These are phyloP conservation scores for Tamias sibiricus DNA, from an alignment of 2,113 vertebrate genomes.

Conservation along the genomic window DNA sequence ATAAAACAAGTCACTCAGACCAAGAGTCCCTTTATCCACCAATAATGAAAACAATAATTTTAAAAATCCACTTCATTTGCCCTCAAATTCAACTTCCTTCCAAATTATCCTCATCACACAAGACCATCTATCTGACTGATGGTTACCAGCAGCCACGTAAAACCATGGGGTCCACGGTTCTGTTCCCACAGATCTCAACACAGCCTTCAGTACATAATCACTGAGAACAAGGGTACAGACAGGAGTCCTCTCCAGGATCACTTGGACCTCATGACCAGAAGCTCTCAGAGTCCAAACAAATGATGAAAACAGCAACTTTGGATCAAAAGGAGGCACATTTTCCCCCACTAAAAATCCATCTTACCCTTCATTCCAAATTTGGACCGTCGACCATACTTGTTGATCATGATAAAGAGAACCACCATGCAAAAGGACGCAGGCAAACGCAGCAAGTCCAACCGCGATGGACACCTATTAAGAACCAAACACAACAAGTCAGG, in stretches of 20 bases:
- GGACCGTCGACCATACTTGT: conserved; percentile 97
- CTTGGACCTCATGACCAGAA: no score
- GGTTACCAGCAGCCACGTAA: background rate
- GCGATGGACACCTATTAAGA: conserved; percentile 95
- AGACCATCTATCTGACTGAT: accelerated
- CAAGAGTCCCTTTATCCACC: background rate
- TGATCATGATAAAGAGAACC: conserved; percentile 98
- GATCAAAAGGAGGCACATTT: background rate
- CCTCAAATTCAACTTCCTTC: background rate
- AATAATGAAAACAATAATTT: background rate
- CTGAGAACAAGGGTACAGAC: background rate
- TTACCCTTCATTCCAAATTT: conserved; percentile 99
- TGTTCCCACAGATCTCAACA: background rate
- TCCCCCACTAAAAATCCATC: background rate
- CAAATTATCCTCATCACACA: background rate
- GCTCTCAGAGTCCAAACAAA: background rate
- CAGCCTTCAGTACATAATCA: background rate
- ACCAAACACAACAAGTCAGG: conserved; percentile 47
- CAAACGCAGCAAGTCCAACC: conserved; percentile 96
- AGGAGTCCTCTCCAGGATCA: background rate
- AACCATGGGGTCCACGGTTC: background rate
- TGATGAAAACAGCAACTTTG: conserved; percentile 64
- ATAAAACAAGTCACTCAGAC: background rate
- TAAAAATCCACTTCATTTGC: background rate
- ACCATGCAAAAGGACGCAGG: conserved; percentile 97